phyloP scores from a whole-genome alignment of 2,888 invertebrate genomes.

The Limnephilus lunatus region DNA sequence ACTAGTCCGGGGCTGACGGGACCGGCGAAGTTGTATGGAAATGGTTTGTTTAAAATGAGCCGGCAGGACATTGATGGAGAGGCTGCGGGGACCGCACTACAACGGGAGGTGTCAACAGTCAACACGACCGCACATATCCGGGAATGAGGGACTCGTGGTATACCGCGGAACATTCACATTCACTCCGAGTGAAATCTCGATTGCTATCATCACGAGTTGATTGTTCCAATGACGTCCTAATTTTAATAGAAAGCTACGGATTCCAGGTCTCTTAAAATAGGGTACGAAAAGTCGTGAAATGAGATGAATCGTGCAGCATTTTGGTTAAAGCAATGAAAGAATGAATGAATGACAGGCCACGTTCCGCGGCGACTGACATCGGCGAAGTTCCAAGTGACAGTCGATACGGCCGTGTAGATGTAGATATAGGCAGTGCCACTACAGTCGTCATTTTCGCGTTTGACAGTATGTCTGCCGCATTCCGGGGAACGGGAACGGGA shows the following conservation, averaged over 20 bases:
- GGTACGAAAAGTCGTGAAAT: not conserved
- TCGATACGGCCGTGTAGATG: not conserved
- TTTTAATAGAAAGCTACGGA: not conserved
- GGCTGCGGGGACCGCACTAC: not conserved
- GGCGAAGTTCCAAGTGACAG: slow-evolving; percentile 24
- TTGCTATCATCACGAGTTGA: not conserved
- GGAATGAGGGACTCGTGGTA: slow-evolving; percentile 2
- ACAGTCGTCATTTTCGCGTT: slow-evolving; percentile 28
- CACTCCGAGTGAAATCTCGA: not conserved
- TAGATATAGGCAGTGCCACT: not conserved
- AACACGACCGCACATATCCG: not conserved
- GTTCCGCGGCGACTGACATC: slow-evolving; percentile 27
- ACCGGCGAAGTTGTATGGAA: slow-evolving; percentile 2
- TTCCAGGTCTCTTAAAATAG: not conserved
- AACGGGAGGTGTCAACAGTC: not conserved
- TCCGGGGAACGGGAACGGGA: not conserved
- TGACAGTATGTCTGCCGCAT: slow-evolving; percentile 39
- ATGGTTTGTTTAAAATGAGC: slow-evolving; percentile 5
- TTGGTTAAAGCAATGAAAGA: not conserved
- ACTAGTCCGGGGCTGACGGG: not conserved
- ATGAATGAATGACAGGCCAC: slow-evolving; percentile 15
- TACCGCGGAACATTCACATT: not conserved
- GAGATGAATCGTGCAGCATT: not conserved
- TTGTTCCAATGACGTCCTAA: not conserved
- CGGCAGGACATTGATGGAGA: not conserved